phyloP scores from a whole-genome alignment of 2,113 vertebrate species.

The Brienomyrus longianalis region DNA sequence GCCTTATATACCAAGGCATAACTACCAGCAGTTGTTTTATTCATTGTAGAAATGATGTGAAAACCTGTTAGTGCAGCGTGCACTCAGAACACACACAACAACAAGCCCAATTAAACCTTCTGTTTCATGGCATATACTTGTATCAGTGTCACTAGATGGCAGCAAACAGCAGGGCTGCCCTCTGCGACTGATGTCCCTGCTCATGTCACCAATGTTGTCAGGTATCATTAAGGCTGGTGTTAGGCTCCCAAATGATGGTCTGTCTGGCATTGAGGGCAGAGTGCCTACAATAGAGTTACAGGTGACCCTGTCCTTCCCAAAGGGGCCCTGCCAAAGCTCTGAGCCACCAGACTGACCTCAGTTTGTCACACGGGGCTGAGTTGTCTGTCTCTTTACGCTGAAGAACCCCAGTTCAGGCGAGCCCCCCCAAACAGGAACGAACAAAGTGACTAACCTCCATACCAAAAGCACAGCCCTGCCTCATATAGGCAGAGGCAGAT shows the following conservation, averaged over 20 bases:
- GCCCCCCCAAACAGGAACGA: neutral
- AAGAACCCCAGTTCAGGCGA: neutral
- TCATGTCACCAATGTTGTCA: neutral
- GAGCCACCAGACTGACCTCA: neutral
- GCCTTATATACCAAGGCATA: too few species aligned
- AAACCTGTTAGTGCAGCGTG: neutral
- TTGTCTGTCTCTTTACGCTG: neutral
- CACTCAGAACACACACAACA: neutral
- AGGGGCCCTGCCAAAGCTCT: neutral
- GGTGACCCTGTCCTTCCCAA: neutral
- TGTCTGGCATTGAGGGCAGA: neutral
- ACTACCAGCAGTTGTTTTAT: neutral
- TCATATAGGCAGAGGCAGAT: neutral
- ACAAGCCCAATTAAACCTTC: neutral
- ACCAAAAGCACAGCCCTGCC: neutral
- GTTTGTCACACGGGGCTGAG: neutral
- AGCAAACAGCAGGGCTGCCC: slow-evolving; percentile 9
- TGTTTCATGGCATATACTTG: too few species aligned
- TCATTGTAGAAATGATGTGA: neutral
- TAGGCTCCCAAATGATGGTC: neutral
- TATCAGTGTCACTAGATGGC: slow-evolving; percentile 13
- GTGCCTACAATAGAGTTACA: neutral
- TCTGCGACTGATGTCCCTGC: neutral
- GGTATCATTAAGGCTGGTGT: neutral
- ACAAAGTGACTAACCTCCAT: neutral